phyloP scores from a whole-genome alignment of 2,113 vertebrate species.

The Protomyctophum bolini region DNA sequence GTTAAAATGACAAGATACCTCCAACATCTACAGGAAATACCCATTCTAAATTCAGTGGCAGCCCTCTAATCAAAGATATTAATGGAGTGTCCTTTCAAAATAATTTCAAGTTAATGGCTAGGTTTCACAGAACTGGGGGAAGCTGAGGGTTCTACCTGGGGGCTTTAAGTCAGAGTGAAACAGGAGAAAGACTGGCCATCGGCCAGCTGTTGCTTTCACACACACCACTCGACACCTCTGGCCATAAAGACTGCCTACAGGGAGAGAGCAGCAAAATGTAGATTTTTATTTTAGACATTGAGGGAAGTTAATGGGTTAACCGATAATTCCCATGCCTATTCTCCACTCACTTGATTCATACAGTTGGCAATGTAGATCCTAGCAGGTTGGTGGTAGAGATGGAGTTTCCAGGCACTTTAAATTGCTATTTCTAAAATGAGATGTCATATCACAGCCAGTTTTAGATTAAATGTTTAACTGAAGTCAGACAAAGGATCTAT shows the following conservation, averaged over 20 bases:
- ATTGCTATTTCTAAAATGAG: slow-evolving; percentile 24
- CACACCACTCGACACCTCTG: slow-evolving; percentile 43
- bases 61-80: slow-evolving; percentile 14
- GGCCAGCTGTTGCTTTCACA: slow-evolving; percentile 67
- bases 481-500: no score
- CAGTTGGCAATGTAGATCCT: slow-evolving; percentile 3
- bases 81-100: slow-evolving; percentile 4
- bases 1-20: neutral
- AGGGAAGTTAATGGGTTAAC: no score
- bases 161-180: slow-evolving; percentile 72
- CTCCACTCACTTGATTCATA: slow-evolving; percentile 16
- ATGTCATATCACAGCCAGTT: slow-evolving; percentile 7
- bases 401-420: slow-evolving; percentile 48
- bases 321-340: neutral
- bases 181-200: slow-evolving; percentile 54
- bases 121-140: slow-evolving; percentile 32
- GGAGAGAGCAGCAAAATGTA: neutral
- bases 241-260: slow-evolving; percentile 26
- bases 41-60: neutral
- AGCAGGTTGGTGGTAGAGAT: slow-evolving; percentile 12
- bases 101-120: slow-evolving; percentile 4
- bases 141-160: slow-evolving; percentile 67
- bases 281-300: no score
- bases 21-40: neutral
- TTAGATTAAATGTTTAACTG: neutral